These are phyloP conservation scores for Typhlomys cinereus DNA, from an alignment of 2,113 vertebrate genomes.

Conservation along the genomic window DNA sequence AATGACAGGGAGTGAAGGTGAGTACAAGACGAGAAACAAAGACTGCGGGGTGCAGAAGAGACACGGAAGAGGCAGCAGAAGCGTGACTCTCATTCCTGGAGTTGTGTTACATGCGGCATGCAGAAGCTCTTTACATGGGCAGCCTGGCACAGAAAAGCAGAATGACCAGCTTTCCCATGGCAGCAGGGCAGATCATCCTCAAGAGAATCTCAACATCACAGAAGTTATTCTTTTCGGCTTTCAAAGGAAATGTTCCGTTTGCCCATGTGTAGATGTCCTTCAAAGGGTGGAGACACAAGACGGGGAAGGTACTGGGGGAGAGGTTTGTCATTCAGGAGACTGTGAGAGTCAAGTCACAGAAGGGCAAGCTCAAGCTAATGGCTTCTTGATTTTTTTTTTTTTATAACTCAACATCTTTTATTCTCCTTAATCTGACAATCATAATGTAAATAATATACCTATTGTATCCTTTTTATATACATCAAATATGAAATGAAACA, in stretches of 20 bases:
- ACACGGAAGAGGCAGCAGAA: background rate
- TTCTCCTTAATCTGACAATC: background rate
- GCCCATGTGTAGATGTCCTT: background rate
- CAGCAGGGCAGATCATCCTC: slow-evolving; percentile 45
- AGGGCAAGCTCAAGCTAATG: background rate
- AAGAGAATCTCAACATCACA: background rate
- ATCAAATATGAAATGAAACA: background rate
- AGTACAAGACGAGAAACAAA: background rate
- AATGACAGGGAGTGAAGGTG: background rate
- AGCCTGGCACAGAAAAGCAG: background rate
- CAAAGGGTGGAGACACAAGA: background rate
- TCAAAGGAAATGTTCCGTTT: slow-evolving; percentile 14
- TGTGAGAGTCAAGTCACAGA: background rate
- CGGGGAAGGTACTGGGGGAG: background rate
- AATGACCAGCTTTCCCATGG: background rate
- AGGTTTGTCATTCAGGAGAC: background rate
- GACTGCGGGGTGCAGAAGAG: background rate
- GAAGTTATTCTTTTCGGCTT: background rate
- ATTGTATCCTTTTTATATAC: background rate
- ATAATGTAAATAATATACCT: background rate
- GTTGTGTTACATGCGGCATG: background rate
- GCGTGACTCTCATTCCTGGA: background rate
- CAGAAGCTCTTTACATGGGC: background rate
- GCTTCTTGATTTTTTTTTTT: background rate
- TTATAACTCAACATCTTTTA: background rate